phyloP scores from a whole-genome alignment of 2,113 vertebrate species.

The Oreochromis tanganicae region DNA sequence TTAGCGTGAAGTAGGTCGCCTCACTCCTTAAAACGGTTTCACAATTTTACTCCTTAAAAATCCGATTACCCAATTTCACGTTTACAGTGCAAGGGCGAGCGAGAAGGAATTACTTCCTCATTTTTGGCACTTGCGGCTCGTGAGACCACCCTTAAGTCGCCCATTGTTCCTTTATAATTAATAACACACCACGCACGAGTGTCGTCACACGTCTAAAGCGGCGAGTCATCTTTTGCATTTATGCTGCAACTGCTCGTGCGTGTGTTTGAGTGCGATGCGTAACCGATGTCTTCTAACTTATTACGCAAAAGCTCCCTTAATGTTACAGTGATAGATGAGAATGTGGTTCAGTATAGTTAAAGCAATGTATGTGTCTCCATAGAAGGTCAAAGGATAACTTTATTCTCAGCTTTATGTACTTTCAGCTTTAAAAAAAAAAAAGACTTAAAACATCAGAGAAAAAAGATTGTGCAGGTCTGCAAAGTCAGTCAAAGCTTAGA shows the following conservation, averaged over 20 bases:
- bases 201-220: neutral
- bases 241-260: conserved; percentile 7
- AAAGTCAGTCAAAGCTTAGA: neutral
- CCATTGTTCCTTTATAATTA: neutral
- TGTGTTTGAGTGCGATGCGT: neutral
- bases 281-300: neutral
- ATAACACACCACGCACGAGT: neutral
- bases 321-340: neutral
- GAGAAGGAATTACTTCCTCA: neutral
- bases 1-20: neutral
- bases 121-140: neutral
- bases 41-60: neutral
- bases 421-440: neutral
- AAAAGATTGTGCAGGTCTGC: neutral
- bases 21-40: neutral
- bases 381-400: neutral
- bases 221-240: neutral
- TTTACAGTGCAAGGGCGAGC: neutral
- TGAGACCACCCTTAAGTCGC: conserved; percentile 1
- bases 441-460: neutral
- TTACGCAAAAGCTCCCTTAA: neutral
- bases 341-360: neutral
- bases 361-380: neutral
- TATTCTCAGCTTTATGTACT: neutral
- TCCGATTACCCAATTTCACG: neutral